Conservation (phyloP, 2,113 vertebrate species). For the Oreochromis spilurus region DNA sequence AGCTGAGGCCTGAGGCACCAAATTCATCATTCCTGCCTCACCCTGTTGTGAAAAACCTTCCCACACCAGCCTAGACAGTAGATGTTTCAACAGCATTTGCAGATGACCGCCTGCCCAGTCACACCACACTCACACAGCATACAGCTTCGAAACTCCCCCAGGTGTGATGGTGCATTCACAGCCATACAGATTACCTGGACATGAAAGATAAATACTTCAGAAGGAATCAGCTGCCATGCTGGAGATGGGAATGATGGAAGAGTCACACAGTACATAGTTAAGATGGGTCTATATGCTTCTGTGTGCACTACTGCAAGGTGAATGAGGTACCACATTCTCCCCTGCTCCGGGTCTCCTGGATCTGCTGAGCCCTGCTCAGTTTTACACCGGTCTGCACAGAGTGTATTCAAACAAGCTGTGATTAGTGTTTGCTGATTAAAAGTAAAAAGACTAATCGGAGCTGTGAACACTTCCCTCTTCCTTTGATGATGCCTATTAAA, state of each 20-base stretch:
- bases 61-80: neutral
- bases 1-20: neutral
- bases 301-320: neutral
- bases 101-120: neutral
- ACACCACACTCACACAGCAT: neutral
- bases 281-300: neutral
- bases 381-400: neutral
- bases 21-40: neutral
- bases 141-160: neutral
- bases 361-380: neutral
- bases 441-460: neutral
- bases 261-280: neutral
- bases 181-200: neutral
- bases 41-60: neutral
- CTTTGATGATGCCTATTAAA: neutral
- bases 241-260: neutral
- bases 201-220: neutral
- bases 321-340: neutral
- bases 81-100: neutral
- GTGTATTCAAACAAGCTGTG: neutral
- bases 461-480: neutral
- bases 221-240: neutral
- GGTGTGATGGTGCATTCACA: neutral
- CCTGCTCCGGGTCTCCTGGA: accelerated
- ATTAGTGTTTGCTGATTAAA: neutral